Conservation (phyloP, 2,797 vertebrate genomes). For the Podargus strigoides region DNA sequence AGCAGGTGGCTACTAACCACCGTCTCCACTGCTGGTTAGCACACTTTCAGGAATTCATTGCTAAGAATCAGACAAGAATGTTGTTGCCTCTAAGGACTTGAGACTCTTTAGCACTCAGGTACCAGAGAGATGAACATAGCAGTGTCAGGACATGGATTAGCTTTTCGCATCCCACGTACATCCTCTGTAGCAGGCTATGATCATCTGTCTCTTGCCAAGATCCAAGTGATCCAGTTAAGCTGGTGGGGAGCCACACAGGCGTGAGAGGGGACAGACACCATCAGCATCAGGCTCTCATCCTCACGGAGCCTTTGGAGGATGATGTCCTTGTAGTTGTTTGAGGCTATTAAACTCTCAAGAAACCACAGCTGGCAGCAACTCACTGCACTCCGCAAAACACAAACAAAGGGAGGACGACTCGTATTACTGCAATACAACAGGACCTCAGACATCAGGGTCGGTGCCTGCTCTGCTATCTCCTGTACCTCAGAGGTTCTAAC, state of each 20-base stretch:
- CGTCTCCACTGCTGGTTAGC: background rate
- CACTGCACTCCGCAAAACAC: background rate
- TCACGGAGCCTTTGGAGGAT: background rate
- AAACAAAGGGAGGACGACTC: background rate
- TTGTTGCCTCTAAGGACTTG: background rate
- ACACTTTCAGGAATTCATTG: background rate
- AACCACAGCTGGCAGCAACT: background rate
- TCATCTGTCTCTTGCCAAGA: background rate
- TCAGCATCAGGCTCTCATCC: background rate
- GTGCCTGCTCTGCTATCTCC: background rate
- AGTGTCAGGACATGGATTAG: background rate
- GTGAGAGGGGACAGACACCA: background rate
- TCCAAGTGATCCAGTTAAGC: background rate
- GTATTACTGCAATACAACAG: background rate
- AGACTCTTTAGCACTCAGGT: background rate
- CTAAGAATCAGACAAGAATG: background rate
- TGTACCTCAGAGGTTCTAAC: background rate
- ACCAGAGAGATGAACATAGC: background rate
- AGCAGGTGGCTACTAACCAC: background rate
- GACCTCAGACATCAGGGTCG: background rate
- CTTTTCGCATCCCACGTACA: background rate
- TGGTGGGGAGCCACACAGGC: background rate
- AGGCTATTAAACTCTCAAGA: background rate
- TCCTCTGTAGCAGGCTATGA: background rate
- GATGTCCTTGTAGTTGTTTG: background rate